Conservation (phyloP, 2,113 vertebrate species). For the Phylloscopus trochilus region DNA sequence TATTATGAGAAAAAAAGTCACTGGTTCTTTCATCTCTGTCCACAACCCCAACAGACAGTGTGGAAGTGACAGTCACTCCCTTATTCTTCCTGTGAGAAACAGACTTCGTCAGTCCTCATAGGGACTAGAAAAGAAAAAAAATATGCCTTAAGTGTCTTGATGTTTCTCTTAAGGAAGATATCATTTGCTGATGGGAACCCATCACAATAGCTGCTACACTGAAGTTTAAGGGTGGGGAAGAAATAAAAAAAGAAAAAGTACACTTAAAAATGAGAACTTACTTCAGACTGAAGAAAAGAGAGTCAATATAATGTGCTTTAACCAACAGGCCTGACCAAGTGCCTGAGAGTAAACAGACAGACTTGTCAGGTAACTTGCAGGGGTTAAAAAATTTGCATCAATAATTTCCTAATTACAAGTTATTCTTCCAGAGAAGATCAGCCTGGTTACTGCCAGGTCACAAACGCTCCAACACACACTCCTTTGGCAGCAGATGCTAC, state of each 20-base stretch:
- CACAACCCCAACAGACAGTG: background rate
- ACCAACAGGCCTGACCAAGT: background rate
- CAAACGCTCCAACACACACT: background rate
- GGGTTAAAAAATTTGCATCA: background rate
- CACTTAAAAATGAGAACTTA: background rate
- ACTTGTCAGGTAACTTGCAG: background rate
- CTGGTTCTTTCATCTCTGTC: background rate
- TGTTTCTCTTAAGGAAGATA: background rate
- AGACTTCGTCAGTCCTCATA: background rate
- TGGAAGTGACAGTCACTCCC: background rate
- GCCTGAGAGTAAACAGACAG: background rate
- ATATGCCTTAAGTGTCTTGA: background rate
- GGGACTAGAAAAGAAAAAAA: background rate
- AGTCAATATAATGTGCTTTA: background rate
- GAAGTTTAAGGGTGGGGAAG: accelerated
- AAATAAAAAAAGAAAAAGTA: background rate
- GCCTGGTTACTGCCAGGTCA: background rate
- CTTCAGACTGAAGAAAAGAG: background rate
- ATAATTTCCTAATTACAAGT: background rate
- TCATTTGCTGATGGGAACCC: background rate
- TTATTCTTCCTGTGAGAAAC: background rate
- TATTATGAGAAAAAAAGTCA: background rate
- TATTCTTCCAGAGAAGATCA: background rate
- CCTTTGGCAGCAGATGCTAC: background rate
- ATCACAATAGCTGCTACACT: background rate